Evolutionary conservation across 2,113 vertebrate species (phyloP).

Genomic region (Cephalopterus ornatus): DNA sequence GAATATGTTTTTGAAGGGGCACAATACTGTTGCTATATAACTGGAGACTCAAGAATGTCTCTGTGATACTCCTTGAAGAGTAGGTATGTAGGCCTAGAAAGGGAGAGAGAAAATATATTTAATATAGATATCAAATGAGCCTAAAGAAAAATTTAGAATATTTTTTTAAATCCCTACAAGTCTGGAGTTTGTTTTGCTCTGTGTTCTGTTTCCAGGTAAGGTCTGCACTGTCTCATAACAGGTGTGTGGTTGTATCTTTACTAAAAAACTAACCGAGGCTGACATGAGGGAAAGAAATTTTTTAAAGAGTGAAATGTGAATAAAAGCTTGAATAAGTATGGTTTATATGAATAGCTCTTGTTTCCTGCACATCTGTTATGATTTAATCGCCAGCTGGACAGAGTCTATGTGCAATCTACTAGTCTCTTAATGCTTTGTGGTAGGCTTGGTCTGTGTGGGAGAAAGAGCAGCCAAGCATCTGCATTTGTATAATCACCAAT

Average conservation of each 20-base stretch:
- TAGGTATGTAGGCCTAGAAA: background rate
- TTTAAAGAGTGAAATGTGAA: background rate
- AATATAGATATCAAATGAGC: background rate
- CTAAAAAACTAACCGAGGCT: background rate
- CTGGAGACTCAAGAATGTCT: background rate
- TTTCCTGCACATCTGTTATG: background rate
- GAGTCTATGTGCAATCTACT: background rate
- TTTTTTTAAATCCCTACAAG: background rate
- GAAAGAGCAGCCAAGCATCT: background rate
- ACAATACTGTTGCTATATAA: background rate
- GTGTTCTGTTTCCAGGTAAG: background rate
- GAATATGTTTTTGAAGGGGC: background rate
- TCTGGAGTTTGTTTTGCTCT: background rate
- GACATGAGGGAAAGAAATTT: background rate
- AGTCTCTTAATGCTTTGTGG: background rate
- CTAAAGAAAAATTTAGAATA: background rate
- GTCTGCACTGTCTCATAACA: background rate
- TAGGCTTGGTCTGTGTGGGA: background rate
- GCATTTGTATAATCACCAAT: too few relatives aligned
- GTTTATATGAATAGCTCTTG: background rate
- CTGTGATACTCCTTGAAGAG: background rate
- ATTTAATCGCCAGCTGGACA: background rate
- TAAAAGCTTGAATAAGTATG: background rate
- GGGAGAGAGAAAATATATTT: background rate
- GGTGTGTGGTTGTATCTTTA: background rate